phyloP scores from a whole-genome alignment of 2,113 vertebrate genomes.

The Sporophila hypoxantha region DNA sequence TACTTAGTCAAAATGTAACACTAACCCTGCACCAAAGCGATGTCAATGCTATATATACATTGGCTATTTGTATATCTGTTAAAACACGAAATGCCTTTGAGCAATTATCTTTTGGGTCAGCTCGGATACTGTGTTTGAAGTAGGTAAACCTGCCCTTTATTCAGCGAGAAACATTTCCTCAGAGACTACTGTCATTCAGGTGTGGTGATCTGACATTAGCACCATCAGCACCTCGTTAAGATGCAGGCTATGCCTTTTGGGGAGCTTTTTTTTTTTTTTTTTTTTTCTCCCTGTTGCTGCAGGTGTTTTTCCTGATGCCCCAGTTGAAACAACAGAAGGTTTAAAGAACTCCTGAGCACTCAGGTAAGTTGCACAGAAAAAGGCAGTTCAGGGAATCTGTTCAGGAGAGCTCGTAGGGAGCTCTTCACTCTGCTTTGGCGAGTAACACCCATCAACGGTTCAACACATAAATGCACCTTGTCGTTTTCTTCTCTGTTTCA shows the following conservation, averaged over 20 bases:
- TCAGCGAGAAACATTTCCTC: background rate
- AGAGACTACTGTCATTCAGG: background rate
- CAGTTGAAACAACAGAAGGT: fast-evolving
- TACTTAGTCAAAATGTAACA: background rate
- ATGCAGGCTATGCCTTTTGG: background rate
- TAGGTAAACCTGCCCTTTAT: background rate
- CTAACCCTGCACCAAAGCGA: background rate
- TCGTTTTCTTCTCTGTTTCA: background rate
- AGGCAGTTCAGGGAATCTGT: background rate
- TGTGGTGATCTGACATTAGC: background rate
- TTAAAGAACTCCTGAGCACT: background rate
- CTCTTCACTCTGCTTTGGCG: background rate
- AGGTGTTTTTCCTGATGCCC: background rate
- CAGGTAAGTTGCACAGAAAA: background rate
- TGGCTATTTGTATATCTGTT: background rate
- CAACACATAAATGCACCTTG: background rate
- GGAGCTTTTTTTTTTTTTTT: background rate
- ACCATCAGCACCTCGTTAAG: background rate
- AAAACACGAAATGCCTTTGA: background rate
- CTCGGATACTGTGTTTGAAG: background rate
- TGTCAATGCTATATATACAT: background rate
- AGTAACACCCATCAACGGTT: background rate
- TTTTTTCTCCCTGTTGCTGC: background rate
- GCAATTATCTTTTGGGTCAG: background rate
- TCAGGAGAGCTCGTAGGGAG: background rate